phyloP scores from a whole-genome alignment of 2,113 vertebrate species.

The Cinclus mexicanus region DNA sequence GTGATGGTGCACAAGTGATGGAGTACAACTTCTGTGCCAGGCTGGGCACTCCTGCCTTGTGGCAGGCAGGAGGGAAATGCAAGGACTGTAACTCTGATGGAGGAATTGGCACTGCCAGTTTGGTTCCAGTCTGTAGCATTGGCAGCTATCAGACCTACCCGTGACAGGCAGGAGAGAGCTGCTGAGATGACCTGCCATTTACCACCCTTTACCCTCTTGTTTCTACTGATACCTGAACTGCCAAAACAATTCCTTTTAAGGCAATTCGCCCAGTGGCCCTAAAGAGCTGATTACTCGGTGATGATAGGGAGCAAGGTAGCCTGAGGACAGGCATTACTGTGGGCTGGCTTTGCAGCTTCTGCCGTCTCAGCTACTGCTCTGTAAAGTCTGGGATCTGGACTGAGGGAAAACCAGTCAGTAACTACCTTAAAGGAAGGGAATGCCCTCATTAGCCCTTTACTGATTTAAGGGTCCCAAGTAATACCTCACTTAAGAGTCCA shows the following conservation, averaged over 20 bases:
- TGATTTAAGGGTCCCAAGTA: not conserved
- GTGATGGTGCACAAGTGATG: not conserved
- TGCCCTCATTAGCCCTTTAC: not conserved
- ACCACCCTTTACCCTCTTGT: not conserved
- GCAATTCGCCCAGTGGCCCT: not conserved
- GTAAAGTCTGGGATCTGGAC: not conserved
- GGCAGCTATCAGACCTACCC: not conserved
- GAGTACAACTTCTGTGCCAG: not conserved
- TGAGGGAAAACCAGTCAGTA: not conserved
- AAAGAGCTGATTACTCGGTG: not conserved
- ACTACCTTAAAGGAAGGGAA: not conserved
- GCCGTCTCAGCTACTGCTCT: not conserved
- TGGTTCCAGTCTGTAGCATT: rapidly evolving
- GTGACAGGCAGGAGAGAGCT: not conserved
- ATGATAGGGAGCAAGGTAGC: not conserved
- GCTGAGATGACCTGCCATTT: not conserved
- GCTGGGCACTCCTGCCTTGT: not conserved
- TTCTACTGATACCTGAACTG: not conserved
- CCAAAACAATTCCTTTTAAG: not conserved
- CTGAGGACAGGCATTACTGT: not conserved
- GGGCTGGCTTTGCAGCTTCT: not conserved
- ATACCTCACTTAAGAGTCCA: not conserved
- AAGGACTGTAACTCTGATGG: not conserved
- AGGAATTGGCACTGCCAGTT: not conserved
- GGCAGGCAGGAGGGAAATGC: not conserved